These are phyloP conservation scores for Centropus bengalensis DNA, from an alignment of 2,113 vertebrate genomes.

Conservation along the genomic window DNA sequence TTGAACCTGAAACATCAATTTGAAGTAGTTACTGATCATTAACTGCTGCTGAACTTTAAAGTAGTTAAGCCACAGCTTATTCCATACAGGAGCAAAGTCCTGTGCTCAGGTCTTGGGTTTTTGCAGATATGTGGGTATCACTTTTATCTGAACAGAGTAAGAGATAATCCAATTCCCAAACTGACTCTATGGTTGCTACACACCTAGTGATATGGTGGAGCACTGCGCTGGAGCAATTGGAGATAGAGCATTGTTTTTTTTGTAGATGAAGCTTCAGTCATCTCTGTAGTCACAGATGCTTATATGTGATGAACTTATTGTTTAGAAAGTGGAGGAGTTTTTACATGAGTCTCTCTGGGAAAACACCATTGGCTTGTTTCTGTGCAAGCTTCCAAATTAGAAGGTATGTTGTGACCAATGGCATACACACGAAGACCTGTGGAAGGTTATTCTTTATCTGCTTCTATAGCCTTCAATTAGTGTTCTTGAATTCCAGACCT, in stretches of 20 bases:
- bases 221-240: background rate
- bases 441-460: background rate
- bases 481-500: background rate
- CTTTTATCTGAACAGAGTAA: background rate
- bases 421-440: fast-evolving
- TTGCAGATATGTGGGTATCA: background rate
- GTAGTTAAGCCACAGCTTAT: background rate
- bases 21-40: background rate
- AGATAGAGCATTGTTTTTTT: too few species aligned
- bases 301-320: background rate
- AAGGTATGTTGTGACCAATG: background rate
- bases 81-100: background rate
- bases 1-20: background rate
- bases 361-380: background rate
- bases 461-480: background rate
- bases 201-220: fast-evolving
- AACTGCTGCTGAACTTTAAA: background rate
- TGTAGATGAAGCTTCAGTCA: background rate
- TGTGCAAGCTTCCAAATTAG: background rate
- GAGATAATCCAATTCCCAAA: background rate
- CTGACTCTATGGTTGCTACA: background rate
- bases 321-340: background rate
- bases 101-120: background rate
- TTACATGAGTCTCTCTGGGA: background rate
- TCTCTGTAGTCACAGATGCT: background rate